These are phyloP conservation scores for Bembecia ichneumoniformis DNA, from an alignment of 2,888 invertebrate genomes.

Conservation along the genomic window DNA sequence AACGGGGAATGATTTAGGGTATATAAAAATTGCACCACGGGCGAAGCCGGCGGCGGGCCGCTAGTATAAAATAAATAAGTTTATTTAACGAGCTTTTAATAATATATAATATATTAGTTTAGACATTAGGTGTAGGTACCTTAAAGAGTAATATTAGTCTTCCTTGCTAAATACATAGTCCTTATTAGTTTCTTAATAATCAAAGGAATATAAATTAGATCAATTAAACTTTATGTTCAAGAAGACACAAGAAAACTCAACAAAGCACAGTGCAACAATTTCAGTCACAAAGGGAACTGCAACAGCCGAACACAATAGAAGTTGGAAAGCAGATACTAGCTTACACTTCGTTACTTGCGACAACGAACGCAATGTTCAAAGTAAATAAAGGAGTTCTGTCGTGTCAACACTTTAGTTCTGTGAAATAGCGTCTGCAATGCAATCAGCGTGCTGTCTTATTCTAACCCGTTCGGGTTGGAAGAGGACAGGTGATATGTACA, in stretches of 20 bases:
- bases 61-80: too few relatives aligned
- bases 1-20: too few relatives aligned
- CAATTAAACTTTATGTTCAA: background rate
- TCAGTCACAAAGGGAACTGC: background rate
- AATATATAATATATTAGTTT: too few relatives aligned
- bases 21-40: too few relatives aligned
- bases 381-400: conserved; percentile 13
- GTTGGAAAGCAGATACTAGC: background rate
- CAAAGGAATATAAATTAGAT: background rate
- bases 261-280: background rate
- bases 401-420: conserved; percentile 27
- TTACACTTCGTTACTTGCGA: background rate
- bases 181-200: background rate
- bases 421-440: conserved; percentile 42
- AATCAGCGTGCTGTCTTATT: conserved; percentile 15
- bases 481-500: background rate
- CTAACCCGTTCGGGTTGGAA: conserved; percentile 4
- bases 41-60: too few relatives aligned
- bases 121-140: too few relatives aligned
- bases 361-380: conserved; percentile 4
- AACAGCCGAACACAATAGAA: background rate
- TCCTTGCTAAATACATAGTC: too few relatives aligned
- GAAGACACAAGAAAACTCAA: background rate
- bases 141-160: too few relatives aligned
- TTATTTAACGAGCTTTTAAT: too few relatives aligned